These are phyloP conservation scores for Agrotis ipsilon DNA, from an alignment of 2,888 invertebrate genomes.

Conservation along the genomic window DNA sequence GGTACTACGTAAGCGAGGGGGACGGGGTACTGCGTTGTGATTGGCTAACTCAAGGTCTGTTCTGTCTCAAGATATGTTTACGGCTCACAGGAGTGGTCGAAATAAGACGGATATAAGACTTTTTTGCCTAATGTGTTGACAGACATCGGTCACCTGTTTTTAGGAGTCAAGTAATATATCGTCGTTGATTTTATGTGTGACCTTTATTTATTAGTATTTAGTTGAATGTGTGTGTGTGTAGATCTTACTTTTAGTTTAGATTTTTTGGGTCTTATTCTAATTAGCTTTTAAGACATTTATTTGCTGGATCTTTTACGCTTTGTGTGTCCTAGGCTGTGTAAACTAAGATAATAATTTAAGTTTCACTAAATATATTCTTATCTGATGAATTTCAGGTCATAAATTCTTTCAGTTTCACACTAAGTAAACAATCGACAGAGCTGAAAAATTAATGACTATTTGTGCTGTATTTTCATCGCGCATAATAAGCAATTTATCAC, in stretches of 20 bases:
- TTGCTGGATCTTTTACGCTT: slow-evolving; percentile 11
- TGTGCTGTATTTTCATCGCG: not conserved
- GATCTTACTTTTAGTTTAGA: slow-evolving; percentile 9
- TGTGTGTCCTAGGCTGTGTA: slow-evolving; percentile 6
- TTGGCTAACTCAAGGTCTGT: no score
- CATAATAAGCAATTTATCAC: slow-evolving; percentile 41
- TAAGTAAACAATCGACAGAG: slow-evolving; percentile 11
- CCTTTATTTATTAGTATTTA: slow-evolving; percentile 11
- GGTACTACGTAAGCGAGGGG: no score
- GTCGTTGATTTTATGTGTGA: slow-evolving; percentile 29
- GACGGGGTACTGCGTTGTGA: no score
- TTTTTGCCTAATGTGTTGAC: no score
- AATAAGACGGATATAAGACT: no score
- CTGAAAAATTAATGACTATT: not conserved
- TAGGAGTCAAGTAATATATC: no score
- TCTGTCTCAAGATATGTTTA: no score
- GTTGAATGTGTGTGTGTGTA: slow-evolving; percentile 20
- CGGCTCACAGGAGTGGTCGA: no score
- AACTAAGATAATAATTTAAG: no score
- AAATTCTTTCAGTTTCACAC: slow-evolving; percentile 17
- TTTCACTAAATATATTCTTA: no score
- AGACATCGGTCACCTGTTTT: no score
- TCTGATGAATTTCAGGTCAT: not conserved
- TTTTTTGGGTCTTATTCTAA: not conserved
- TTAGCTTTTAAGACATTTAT: not conserved